Base-by-base conservation (phyloP, 2,113 vertebrate species). In the Tragelaphus buxtoni region DNA sequence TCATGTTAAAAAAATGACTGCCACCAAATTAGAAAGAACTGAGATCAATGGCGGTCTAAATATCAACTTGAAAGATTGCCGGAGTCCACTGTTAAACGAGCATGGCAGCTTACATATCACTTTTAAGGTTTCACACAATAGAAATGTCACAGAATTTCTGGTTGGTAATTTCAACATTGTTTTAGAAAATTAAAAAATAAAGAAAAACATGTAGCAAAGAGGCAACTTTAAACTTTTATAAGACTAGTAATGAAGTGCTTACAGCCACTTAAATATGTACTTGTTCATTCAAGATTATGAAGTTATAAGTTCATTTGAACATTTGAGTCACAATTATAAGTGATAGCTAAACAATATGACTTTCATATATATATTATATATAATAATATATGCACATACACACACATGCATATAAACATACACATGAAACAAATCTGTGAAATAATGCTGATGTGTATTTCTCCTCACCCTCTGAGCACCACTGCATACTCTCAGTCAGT, bases 11-110 rank as follows among this genome's bases (percentile, higher is more conserved):
- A 47, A 96, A 90, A 58, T 2, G 30, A 80, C 47, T 60, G 30
- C 47, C n/a, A 80, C 89, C 80, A 97, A 93, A 74, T 89, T 97
- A 49, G 56, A 91, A 74, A 30, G 74, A 97, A 96, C 30, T 58
- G 76, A 74, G 28, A 76, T 10, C 5, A 11, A 35, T 5, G n/a
- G 60, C 88, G 55, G 61, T 94, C 28, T 79, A 65, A 83, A 49
- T 14, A 77, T 58, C 56, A 87, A 42, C 45, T 8, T 87, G n/a
- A 91, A 76, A 63, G 56, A 72, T 20, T 58, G 24, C 17, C 63
- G 35, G 26, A 22, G 18, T 51, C n/a, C 58, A 30, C 26, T 93
- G 45, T 39, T 56, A 47, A 86, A 65, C 45, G 7, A 84, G 14
- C 13, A 95, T 39, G 7, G 12, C 32, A 32, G 17, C n/a, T 88